Conservation (phyloP, 2,888 invertebrate genomes). For the Agrochola lychnidis region DNA sequence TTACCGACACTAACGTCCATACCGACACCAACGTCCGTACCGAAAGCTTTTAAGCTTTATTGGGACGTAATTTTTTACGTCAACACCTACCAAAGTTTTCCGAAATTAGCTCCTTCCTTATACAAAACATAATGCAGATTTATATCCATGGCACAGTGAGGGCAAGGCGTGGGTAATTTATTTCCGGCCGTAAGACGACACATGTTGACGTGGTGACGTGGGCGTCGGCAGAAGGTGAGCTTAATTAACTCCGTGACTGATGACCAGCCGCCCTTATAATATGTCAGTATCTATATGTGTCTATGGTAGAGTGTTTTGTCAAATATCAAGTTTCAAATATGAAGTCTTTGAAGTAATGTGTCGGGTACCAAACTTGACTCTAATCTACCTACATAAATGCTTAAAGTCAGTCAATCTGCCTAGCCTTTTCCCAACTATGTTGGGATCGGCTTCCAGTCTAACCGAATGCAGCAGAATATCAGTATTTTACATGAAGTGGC, state of each 20-base stretch:
- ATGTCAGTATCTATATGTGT: conserved; percentile 55
- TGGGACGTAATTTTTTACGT: neutral
- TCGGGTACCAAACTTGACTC: neutral
- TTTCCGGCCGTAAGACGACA: conserved; percentile 49
- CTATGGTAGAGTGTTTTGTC: neutral
- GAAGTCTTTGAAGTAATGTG: neutral
- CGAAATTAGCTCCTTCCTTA: neutral
- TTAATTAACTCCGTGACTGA: conserved; percentile 69
- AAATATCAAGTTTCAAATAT: conserved; percentile 4
- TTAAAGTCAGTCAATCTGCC: neutral
- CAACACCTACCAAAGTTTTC: neutral
- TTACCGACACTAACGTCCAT: neutral
- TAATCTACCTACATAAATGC: neutral
- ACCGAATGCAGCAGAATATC: neutral
- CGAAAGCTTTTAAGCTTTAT: neutral
- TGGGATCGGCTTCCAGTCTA: neutral
- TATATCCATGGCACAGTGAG: neutral
- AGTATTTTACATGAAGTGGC: neutral
- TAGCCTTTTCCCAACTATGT: neutral
- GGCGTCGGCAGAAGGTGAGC: conserved; percentile 45
- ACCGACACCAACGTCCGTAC: neutral
- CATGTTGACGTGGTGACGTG: conserved; percentile 52
- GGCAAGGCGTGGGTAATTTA: conserved; percentile 45
- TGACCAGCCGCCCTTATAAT: conserved; percentile 53
- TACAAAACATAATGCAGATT: neutral